Percentiles rank a stretch among this genome's conserved stretches.
These are phyloP conservation scores for Acanthochromis polyacanthus DNA, from an alignment of 2,113 vertebrate species.

Conservation along the genomic window DNA sequence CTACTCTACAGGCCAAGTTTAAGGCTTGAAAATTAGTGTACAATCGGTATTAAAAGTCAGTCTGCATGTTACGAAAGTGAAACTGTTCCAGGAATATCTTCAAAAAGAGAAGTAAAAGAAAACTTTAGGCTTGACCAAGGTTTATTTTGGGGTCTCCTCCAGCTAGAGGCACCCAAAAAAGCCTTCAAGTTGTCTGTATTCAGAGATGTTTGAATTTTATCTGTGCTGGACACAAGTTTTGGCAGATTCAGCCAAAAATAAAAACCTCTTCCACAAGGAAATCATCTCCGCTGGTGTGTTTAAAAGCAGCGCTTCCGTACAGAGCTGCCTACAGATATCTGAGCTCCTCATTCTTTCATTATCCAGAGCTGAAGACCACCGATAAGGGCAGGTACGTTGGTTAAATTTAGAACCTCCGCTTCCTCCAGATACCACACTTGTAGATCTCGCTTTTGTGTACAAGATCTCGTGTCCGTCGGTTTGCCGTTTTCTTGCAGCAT, in stretches of 20 bases:
- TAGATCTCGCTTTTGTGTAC: not conserved
- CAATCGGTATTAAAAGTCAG: no score
- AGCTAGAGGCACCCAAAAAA: not conserved
- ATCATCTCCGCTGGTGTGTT: constrained; percentile 1
- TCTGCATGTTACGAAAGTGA: no score
- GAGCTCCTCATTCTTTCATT: not conserved
- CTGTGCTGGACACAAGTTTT: not conserved
- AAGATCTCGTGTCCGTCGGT: not conserved
- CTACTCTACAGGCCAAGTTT: no score
- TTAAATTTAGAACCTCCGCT: not conserved
- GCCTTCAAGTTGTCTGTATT: not conserved
- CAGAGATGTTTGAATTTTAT: not conserved
- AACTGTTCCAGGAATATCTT: no score
- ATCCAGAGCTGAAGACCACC: not conserved
- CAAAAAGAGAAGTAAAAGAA: no score
- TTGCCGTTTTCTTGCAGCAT: not conserved
- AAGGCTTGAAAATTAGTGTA: no score
- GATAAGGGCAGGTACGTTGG: not conserved
- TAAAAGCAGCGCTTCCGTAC: not conserved
- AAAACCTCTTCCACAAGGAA: not conserved
- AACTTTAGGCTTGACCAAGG: no score
- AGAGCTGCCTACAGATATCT: not conserved
- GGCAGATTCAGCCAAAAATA: not conserved
- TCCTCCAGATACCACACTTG: not conserved
- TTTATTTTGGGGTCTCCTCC: not conserved